Conservation (phyloP, 2,113 vertebrate genomes). For the Pseudorectes ferrugineus region DNA sequence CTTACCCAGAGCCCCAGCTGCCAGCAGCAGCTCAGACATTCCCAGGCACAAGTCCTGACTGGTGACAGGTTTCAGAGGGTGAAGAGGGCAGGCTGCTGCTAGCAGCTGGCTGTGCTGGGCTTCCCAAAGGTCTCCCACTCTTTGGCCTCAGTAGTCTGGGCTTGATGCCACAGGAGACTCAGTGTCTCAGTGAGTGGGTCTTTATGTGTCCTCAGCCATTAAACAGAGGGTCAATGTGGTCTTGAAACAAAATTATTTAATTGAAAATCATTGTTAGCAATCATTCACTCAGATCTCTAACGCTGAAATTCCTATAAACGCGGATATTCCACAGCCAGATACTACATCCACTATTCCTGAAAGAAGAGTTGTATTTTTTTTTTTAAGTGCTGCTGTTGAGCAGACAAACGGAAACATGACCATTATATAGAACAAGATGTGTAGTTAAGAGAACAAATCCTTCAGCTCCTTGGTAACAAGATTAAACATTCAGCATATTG, state of each 20-base stretch:
- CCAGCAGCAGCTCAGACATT: neutral
- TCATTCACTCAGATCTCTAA: neutral
- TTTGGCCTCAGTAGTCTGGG: neutral
- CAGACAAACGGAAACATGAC: neutral
- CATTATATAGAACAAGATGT: neutral
- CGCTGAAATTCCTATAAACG: neutral
- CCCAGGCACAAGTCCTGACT: neutral
- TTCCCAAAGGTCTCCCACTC: neutral
- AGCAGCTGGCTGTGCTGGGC: neutral
- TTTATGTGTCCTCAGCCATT: neutral
- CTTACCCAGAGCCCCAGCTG: neutral
- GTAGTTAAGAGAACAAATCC: neutral
- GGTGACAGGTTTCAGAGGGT: neutral
- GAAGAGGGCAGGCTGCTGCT: neutral
- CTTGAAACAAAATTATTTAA: neutral
- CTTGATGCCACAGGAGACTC: neutral
- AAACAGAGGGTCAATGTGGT: neutral
- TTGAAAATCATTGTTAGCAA: neutral
- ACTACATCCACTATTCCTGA: neutral
- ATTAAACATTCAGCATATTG: neutral
- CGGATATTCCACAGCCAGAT: neutral
- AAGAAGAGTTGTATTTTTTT: neutral
- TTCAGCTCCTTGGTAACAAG: neutral
- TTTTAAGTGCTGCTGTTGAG: neutral
- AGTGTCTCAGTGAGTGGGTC: neutral